Evolutionary conservation across 2,888 invertebrate species (phyloP), one percentile per base, ranked within the genome.

Genomic region (Sinohyriopsis cumingii): DNA sequence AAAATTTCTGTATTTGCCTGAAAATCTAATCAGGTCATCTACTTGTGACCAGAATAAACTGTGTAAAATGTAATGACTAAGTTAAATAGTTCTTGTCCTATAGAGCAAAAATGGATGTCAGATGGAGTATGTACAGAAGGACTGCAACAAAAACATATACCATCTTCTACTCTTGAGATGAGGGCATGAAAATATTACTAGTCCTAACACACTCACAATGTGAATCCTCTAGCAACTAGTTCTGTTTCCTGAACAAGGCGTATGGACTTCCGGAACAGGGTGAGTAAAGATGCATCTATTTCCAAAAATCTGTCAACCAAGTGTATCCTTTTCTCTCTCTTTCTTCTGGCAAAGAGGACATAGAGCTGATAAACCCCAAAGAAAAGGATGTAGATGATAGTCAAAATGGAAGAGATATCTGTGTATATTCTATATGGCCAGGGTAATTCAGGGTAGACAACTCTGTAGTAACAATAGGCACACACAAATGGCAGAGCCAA

Each of bases 211-310:
- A 83, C 86, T 83, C 76, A 86, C 86, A 87, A 64, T 3, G 87
- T 87, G 65, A 86, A 87, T 20, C 87, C 87, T 68, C 85, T 73
- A 3, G 82, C 78, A 28, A 87, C 82, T n/a, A 87, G 79, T 65
- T 87, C 87, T 5, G 80, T 75, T 71, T 87, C 87, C 65, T 87
- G 87, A 33, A 87, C 79, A 33, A 86, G 71, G n/a, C 84, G 74
- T 22, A 86, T 65, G 33, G 82, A 77, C 67, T 80, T 81, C 59
- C 73, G 76, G n/a, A 72, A 68, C 25, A 64, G 59, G 20, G 57
- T 68, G 5, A 75, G 19, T 25, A 79, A 65, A 9, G 54, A 25
- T 64, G 45, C 45, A 12, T 45, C 45, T 12, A 12, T 45, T 12
- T 45, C 45, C 45, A 45, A 45, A 3, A 45, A 45, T 45, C 12